phyloP scores from a whole-genome alignment of 2,113 vertebrate species.

The Vicugna pacos region DNA sequence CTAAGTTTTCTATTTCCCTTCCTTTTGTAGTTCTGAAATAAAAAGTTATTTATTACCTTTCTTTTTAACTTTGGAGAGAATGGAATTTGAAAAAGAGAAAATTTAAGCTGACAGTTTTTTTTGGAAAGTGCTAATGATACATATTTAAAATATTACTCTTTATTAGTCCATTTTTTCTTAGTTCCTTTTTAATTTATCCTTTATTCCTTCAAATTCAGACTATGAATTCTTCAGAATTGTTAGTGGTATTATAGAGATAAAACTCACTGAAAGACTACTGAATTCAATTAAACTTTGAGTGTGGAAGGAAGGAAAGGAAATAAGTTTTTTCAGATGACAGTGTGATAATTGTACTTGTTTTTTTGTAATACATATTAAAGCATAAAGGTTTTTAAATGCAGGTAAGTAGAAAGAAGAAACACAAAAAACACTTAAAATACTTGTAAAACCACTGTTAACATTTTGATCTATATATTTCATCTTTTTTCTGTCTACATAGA shows the following conservation, averaged over 20 bases:
- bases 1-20: neutral
- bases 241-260: neutral
- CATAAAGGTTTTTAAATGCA: neutral
- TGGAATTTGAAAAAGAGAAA: conserved; percentile 59
- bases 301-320: neutral
- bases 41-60: conserved; percentile 13
- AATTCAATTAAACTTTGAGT: conserved; percentile 13
- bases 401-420: conserved; percentile 12
- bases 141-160: conserved; percentile 52
- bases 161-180: conserved; percentile 40
- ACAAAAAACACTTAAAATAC: neutral
- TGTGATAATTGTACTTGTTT: neutral
- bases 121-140: conserved; percentile 19
- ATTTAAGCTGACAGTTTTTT: conserved; percentile 20
- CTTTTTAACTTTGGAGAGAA: neutral
- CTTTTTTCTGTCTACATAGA: neutral
- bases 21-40: conserved; percentile 48
- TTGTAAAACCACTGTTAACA: neutral
- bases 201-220: conserved; percentile 51
- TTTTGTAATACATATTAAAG: conserved; percentile 5
- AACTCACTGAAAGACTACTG: conserved; percentile 41
- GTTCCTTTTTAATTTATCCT: conserved; percentile 56
- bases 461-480: neutral
- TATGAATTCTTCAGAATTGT: conserved; percentile 35
- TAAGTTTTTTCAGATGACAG: neutral